Evolutionary conservation across 37 sponge, comb jelly and placozoan genomes (phyloP), one percentile per base, ranked within the genome.

Genomic region (Axinella damicornis): DNA sequence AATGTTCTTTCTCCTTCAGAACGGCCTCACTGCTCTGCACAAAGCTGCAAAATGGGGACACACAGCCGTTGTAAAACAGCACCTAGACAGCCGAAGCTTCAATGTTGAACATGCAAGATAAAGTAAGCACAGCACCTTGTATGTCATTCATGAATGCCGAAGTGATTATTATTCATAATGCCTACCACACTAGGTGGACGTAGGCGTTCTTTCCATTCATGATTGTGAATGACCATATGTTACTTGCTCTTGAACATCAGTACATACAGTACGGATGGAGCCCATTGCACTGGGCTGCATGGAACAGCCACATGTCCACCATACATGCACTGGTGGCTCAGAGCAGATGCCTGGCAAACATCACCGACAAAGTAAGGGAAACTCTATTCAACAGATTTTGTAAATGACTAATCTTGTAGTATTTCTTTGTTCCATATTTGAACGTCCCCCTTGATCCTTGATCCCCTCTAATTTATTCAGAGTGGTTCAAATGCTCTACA

Each of bases 261-360:
- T n/a, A n/a, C 40, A 25, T 78, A 36, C 84, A 91, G 87, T 91
- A 91, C 72, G 92, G 92, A 12, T 91, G 92, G 92, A 86, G 83
- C n/a, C 65, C 92, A 38, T 54, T 91, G 21, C 92, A 91, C 79
- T 91, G 92, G 92, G 87, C 92, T 5, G 62, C 87, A 16, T 91
- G 92, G 92, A 91, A 82, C 53, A 83, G 87, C 21, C 87, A 91
- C 38, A 38, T 82, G 0, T 35, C 77, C 30, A 46, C 83, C 22
- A 53, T 91, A 18, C 83, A 81, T 6, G 62, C 83, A 20, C 83
- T 91, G 27, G 53, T 86, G 32, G 70, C 77, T 38, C 64, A 21
- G 20, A 71, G 57, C 65, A 52, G 32, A 16, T 88, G 88, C 68
- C 25, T 63, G 17, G 69, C 73, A 33, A 88, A 88, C 64, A 37